These are phyloP conservation scores for Galendromus occidentalis DNA, from an alignment of 1,140 invertebrate species.

Conservation along the genomic window DNA sequence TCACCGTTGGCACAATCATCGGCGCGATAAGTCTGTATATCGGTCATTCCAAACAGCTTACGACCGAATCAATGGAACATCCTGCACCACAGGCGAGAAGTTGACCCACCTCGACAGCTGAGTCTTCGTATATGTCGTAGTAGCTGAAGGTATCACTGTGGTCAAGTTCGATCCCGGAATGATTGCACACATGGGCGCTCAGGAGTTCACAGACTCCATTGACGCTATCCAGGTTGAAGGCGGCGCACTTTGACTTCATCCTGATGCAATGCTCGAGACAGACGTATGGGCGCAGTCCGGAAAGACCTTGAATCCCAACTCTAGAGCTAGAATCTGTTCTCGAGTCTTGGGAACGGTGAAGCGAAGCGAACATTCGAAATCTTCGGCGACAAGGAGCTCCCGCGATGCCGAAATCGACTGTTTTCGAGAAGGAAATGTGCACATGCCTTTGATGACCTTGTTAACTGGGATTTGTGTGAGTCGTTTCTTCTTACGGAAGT, in stretches of 20 bases:
- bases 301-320: background rate
- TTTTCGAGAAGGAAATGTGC: background rate
- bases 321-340: too few relatives aligned
- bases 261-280: background rate
- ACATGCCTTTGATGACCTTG: background rate
- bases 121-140: background rate
- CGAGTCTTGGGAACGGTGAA: background rate
- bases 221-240: background rate
- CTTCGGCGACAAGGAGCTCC: background rate
- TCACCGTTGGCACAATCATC: too few relatives aligned
- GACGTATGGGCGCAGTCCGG: background rate
- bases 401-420: background rate
- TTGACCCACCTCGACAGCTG: background rate
- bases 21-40: too few relatives aligned
- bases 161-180: background rate
- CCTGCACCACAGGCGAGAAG: background rate
- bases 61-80: too few relatives aligned
- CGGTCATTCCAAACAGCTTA: too few relatives aligned
- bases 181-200: background rate
- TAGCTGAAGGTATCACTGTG: conserved; percentile 1
- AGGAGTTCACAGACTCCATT: background rate
- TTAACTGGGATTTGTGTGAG: background rate
- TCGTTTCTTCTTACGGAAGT: background rate
- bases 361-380: background rate
- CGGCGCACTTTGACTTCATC: background rate